Evolutionary conservation across 1,140 invertebrate genomes (phyloP).

Genomic region (Drosophila rufa): DNA sequence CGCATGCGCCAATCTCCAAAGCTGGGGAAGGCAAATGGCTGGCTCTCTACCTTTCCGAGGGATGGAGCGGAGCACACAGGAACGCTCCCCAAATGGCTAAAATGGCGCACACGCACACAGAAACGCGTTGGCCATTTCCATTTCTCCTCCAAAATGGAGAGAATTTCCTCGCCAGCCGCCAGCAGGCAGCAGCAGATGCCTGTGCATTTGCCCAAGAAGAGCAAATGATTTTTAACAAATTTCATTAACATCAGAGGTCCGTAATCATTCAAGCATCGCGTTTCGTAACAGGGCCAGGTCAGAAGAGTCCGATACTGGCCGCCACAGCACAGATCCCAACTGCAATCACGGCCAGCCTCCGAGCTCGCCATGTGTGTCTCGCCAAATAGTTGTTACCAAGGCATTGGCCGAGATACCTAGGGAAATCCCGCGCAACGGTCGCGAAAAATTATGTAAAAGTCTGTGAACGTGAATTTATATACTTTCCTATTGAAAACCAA

Average conservation of each 20-base stretch:
- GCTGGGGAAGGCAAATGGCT: conserved; percentile 45
- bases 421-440: conserved; percentile 21
- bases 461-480: conserved; percentile 14
- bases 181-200: conserved; percentile 34
- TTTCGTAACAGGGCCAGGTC: conserved; percentile 70
- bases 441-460: conserved; percentile 22
- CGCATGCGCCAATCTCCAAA: conserved; percentile 47
- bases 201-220: conserved; percentile 52
- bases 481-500: background rate
- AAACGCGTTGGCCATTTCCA: conserved; percentile 44
- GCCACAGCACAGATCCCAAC: conserved; percentile 19
- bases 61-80: conserved; percentile 22
- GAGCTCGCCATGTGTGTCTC: background rate
- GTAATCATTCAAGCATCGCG: conserved; percentile 85
- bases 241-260: conserved; percentile 84
- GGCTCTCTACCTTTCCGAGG: conserved; percentile 37
- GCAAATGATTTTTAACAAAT: conserved; percentile 84
- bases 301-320: conserved; percentile 39
- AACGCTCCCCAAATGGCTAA: conserved; percentile 36
- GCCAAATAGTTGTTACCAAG: conserved; percentile 16
- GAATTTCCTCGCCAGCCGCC: conserved; percentile 63
- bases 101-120: conserved; percentile 46
- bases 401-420: conserved; percentile 4
- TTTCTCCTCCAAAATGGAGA: conserved; percentile 78
- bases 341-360: conserved; percentile 39